These are phyloP conservation scores for Zaprionus inermis DNA, from an alignment of 1,140 invertebrate species.

Conservation along the genomic window DNA sequence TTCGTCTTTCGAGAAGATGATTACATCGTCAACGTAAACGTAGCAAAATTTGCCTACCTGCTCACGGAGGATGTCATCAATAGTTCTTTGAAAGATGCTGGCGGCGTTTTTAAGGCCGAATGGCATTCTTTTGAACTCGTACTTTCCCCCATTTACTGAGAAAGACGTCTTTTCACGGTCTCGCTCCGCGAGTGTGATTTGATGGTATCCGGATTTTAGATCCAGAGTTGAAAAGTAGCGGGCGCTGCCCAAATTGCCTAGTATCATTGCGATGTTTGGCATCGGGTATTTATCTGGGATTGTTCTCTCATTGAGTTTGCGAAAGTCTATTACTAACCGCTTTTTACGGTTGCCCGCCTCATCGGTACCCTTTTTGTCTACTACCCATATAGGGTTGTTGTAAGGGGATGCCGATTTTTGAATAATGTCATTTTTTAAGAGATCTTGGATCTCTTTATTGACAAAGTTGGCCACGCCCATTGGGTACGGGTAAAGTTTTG, in stretches of 20 bases:
- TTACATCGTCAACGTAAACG: too few species aligned
- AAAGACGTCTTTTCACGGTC: slow-evolving; percentile 1
- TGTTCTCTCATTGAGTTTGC: too few species aligned
- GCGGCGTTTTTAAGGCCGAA: not conserved
- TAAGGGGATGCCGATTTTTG: too few species aligned
- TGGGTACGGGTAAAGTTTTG: too few species aligned
- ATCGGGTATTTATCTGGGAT: slow-evolving; percentile 22
- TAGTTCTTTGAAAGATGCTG: not conserved
- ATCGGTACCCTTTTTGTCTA: too few species aligned
- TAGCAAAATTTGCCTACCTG: too few species aligned
- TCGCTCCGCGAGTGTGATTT: not conserved
- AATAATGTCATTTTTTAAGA: too few species aligned
- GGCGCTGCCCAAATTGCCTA: not conserved
- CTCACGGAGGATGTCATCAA: not conserved
- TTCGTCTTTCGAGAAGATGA: too few species aligned
- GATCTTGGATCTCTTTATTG: too few species aligned
- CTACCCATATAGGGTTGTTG: too few species aligned
- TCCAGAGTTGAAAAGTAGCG: slow-evolving; percentile 4
- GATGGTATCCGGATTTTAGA: not conserved
- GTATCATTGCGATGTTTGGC: slow-evolving; percentile 17
- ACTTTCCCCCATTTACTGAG: not conserved
- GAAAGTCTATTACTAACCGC: not conserved
- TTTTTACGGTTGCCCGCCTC: too few species aligned
- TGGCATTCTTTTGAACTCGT: not conserved
- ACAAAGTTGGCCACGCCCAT: too few species aligned